phyloP scores from a whole-genome alignment of 2,797 vertebrate genomes.

The Avahi laniger region DNA sequence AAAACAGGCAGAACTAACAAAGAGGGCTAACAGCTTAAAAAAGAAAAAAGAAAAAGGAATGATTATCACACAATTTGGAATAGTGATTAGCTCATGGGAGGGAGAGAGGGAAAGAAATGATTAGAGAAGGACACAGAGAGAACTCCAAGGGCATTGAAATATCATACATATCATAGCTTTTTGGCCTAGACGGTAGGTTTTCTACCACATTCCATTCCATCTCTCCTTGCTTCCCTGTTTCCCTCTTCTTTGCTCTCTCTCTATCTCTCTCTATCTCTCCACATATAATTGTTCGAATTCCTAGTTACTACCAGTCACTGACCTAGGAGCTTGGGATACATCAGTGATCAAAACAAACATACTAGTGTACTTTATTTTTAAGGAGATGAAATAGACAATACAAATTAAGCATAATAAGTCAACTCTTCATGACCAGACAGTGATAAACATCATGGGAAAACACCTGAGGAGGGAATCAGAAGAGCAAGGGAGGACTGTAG shows the following conservation, averaged over 20 bases:
- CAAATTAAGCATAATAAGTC: not conserved
- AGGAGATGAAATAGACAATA: not conserved
- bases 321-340: not conserved
- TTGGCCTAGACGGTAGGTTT: not conserved
- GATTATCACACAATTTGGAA: not conserved
- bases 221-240: fast-evolving
- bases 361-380: not conserved
- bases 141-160: not conserved
- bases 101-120: not conserved
- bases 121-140: not conserved
- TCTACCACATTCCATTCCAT: no score
- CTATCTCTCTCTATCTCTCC: not conserved
- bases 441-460: not conserved
- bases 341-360: not conserved
- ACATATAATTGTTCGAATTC: not conserved
- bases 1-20: not conserved
- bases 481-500: not conserved
- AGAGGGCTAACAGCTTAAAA: not conserved
- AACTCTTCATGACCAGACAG: not conserved
- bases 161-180: not conserved
- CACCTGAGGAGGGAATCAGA: not conserved
- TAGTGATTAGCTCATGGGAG: not conserved
- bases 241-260: not conserved
- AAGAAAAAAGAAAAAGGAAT: not conserved
- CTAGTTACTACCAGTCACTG: not conserved